phyloP scores from a whole-genome alignment of 2,113 vertebrate genomes.

The Girardinichthys multiradiatus region DNA sequence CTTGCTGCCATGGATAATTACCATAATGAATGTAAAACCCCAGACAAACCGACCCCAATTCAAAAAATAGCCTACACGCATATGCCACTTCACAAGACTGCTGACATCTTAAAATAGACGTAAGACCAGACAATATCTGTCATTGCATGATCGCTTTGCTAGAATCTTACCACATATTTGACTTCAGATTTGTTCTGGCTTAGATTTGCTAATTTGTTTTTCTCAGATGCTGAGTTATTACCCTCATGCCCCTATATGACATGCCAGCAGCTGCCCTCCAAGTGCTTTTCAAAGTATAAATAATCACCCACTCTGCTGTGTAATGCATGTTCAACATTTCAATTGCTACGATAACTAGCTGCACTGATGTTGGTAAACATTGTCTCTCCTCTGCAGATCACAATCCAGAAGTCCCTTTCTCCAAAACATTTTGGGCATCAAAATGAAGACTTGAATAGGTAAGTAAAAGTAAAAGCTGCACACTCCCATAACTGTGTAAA shows the following conservation, averaged over 20 bases:
- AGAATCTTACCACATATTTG: constrained; percentile 7
- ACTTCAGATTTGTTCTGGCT: neutral
- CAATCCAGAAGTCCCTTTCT: constrained; percentile 55
- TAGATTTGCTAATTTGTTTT: constrained; percentile 26
- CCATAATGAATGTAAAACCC: constrained; percentile 69
- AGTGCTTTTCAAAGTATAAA: constrained; percentile 68
- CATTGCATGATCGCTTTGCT: neutral
- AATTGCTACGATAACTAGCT: constrained; percentile 58
- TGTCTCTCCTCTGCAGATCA: constrained; percentile 51
- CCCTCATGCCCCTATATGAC: constrained; percentile 40
- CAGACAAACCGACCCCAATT: constrained; percentile 29
- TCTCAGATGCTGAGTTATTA: constrained; percentile 61
- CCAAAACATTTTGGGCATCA: constrained; percentile 56
- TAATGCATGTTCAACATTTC: constrained; percentile 78
- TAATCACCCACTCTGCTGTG: constrained; percentile 74
- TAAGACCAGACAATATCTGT: constrained; percentile 18
- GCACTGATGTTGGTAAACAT: constrained; percentile 47
- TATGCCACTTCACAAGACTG: constrained; percentile 37
- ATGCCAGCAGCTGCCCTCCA: constrained; percentile 59
- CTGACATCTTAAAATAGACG: constrained; percentile 38
- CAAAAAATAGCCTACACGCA: constrained; percentile 43
- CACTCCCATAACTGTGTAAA: constrained; percentile 32
- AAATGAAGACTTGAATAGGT: constrained; percentile 39
- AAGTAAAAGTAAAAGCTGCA: constrained; percentile 51
- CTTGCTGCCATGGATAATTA: constrained; percentile 69